Evolutionary conservation across 2,888 invertebrate genomes (phyloP).

Genomic region (Spialia ferax): DNA sequence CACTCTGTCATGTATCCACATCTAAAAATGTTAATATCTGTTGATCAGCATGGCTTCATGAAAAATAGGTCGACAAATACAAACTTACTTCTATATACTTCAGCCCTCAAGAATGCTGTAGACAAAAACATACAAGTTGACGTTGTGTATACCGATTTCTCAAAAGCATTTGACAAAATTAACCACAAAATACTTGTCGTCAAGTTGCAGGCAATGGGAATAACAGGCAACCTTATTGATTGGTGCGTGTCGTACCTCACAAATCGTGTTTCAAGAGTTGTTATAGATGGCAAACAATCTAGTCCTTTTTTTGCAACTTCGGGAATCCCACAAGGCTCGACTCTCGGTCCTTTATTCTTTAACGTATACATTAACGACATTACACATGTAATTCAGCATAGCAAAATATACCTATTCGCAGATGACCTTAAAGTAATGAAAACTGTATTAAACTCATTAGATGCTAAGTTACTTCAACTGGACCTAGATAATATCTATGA

Average conservation of each 20-base stretch:
- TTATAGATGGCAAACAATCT: background rate
- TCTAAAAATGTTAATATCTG: too few species aligned
- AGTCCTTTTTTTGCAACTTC: background rate
- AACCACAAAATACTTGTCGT: background rate
- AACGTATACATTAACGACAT: background rate
- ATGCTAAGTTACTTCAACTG: background rate
- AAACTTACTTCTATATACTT: too few species aligned
- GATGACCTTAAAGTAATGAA: background rate
- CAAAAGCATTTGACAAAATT: background rate
- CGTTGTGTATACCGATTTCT: background rate
- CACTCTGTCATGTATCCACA: too few species aligned
- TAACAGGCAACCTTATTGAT: background rate
- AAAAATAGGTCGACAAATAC: too few species aligned
- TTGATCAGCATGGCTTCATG: too few species aligned
- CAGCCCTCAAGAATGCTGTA: background rate
- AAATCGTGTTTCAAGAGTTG: background rate
- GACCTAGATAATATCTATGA: background rate
- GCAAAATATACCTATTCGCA: background rate
- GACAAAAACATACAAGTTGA: conserved; percentile 1
- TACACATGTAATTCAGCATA: background rate
- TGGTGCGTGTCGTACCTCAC: background rate
- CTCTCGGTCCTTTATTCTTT: background rate
- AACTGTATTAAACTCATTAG: background rate
- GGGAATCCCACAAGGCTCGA: background rate
- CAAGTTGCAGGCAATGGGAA: background rate